Percentiles rank a stretch among this genome's conserved stretches.
Conservation (phyloP, 2,113 vertebrate genomes). For the Chunga burmeisteri region DNA sequence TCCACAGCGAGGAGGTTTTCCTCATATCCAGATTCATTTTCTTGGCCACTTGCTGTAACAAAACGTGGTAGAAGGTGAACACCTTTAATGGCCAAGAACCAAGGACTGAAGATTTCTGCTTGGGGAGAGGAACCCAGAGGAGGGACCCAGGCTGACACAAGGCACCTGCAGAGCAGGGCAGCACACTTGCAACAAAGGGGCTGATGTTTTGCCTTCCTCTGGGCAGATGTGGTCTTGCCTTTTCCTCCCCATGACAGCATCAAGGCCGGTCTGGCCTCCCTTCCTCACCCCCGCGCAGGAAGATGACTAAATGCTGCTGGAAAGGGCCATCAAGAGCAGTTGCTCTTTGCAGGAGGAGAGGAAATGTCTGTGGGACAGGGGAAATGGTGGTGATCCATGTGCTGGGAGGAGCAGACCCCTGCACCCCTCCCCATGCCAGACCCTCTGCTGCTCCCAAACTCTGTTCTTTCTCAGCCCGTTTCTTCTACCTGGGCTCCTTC, state of each 20-base stretch:
- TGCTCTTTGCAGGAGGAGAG: not conserved
- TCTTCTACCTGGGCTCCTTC: not conserved
- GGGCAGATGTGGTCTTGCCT: not conserved
- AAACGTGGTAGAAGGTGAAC: not conserved
- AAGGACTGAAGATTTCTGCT: not conserved
- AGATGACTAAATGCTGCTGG: not conserved
- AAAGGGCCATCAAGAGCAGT: not conserved
- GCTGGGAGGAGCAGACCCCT: not conserved
- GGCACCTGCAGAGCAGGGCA: not conserved
- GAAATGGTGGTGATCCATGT: not conserved
- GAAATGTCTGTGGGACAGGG: not conserved
- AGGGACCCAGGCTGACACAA: not conserved
- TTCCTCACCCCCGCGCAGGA: not conserved
- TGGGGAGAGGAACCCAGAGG: not conserved
- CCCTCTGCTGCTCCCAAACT: not conserved
- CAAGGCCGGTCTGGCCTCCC: not conserved
- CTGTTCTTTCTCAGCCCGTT: not conserved
- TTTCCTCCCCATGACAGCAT: not conserved
- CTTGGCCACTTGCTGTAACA: slow-evolving; percentile 87
- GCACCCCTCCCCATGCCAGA: not conserved
- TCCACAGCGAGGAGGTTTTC: slow-evolving; percentile 96
- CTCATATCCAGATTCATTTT: slow-evolving; percentile 93
- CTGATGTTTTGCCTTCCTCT: not conserved
- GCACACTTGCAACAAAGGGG: not conserved
- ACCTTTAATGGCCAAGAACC: not conserved